Percentiles rank a stretch among this genome's conserved stretches.
Evolutionary conservation across 2,888 invertebrate genomes (phyloP).

Genomic region (Drosophila anomalata): DNA sequence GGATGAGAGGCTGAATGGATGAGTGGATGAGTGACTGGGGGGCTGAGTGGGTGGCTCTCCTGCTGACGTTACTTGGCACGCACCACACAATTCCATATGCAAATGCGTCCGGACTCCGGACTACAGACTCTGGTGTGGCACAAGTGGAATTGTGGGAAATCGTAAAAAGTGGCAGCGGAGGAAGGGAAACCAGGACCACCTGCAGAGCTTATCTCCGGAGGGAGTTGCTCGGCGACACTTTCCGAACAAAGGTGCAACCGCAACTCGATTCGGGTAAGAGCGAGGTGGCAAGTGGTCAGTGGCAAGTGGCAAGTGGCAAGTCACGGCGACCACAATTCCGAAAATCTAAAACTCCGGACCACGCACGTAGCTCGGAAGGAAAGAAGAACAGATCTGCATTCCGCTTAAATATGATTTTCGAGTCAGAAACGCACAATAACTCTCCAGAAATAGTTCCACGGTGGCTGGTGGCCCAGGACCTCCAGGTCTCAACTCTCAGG

Average conservation of each 20-base stretch:
- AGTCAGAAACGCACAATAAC: neutral
- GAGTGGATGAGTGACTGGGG: neutral
- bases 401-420: neutral
- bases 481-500: neutral
- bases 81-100: slow-evolving; percentile 64
- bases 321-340: slow-evolving; percentile 15
- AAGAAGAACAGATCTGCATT: neutral
- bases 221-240: slow-evolving; percentile 21
- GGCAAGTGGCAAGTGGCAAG: slow-evolving; percentile 9
- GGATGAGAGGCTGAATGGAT: neutral
- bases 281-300: neutral
- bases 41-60: neutral
- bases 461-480: no score
- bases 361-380: neutral
- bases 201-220: slow-evolving; percentile 58
- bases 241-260: slow-evolving; percentile 32
- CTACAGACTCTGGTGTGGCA: neutral
- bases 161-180: neutral
- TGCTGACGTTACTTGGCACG: slow-evolving; percentile 42
- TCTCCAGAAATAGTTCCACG: neutral
- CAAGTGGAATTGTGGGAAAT: neutral
- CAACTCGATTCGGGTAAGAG: neutral
- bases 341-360: neutral
- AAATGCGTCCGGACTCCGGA: slow-evolving; percentile 46
- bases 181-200: slow-evolving; percentile 20